phyloP scores from a whole-genome alignment of 2,113 vertebrate species.

The Nyctibius bracteatus region DNA sequence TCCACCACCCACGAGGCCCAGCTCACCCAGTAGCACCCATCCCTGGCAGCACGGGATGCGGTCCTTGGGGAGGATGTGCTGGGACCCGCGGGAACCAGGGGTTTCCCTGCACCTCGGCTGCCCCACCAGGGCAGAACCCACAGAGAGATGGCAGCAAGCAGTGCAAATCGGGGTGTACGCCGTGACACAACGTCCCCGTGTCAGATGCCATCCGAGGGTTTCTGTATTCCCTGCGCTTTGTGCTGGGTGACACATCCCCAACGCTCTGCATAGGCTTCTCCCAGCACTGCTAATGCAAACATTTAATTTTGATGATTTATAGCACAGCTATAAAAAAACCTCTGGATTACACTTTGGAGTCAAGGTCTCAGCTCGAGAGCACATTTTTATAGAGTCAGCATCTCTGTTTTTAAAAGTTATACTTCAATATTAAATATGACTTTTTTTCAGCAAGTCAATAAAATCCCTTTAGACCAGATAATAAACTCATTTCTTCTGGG shows the following conservation, averaged over 20 bases:
- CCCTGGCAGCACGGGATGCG: rapidly evolving
- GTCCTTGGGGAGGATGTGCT: background rate
- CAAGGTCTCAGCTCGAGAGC: constrained; percentile 47
- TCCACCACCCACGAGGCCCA: background rate
- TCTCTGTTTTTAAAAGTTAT: constrained; percentile 60
- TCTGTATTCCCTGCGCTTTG: background rate
- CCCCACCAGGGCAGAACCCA: background rate
- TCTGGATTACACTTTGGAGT: constrained; percentile 55
- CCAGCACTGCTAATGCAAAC: background rate
- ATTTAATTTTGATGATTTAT: constrained; percentile 70
- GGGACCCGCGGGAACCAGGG: rapidly evolving
- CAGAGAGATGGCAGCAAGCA: rapidly evolving
- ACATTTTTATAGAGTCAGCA: constrained; percentile 62
- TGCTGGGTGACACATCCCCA: background rate
- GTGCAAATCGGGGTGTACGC: rapidly evolving
- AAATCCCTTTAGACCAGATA: constrained; percentile 43
- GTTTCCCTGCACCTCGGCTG: rapidly evolving
- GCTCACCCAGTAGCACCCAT: background rate
- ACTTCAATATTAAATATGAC: constrained; percentile 51
- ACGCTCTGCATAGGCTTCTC: background rate
- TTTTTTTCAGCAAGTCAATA: constrained; percentile 26
- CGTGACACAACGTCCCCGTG: rapidly evolving
- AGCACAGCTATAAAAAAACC: constrained; percentile 1
- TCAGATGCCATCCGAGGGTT: background rate
- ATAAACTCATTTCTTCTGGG: constrained; percentile 38